These are phyloP conservation scores for Porites divaricata DNA, from an alignment of 92 coral and sea anemone species.

Conservation along the genomic window DNA sequence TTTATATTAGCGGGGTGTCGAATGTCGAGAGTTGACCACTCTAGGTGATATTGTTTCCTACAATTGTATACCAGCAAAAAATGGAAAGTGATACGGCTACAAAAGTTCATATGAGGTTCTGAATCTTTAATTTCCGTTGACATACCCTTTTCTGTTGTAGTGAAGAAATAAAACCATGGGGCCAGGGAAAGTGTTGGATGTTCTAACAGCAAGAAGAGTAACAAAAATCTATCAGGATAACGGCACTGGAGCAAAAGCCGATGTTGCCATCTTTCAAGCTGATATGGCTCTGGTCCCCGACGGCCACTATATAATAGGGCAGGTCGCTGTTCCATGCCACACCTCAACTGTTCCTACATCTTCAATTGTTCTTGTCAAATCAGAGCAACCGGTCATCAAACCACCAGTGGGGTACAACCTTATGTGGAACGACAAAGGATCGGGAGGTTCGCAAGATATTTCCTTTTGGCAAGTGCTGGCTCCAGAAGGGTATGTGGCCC, in stretches of 20 bases:
- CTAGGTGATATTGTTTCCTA: no score
- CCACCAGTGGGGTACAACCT: slow-evolving; percentile 23
- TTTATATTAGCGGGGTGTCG: no score
- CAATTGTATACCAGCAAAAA: no score
- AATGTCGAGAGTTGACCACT: no score
- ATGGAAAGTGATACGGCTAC: no score
- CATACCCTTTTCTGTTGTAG: no score
- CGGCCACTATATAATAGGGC: slow-evolving; percentile 32
- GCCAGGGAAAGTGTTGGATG: background rate
- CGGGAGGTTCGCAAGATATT: slow-evolving; percentile 16
- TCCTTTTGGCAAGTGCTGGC: slow-evolving; percentile 42
- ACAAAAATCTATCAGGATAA: slow-evolving; percentile 21
- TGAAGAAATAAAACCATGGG: no score
- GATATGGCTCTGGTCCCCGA: slow-evolving; percentile 19
- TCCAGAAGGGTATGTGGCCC: slow-evolving; percentile 32
- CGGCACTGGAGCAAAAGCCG: background rate
- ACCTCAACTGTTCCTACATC: background rate
- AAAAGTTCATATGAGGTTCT: no score
- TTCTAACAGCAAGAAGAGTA: slow-evolving; percentile 22
- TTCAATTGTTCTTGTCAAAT: slow-evolving; percentile 34
- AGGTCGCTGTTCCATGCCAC: slow-evolving; percentile 19
- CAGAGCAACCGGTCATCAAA: slow-evolving; percentile 4
- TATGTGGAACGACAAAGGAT: slow-evolving; percentile 25
- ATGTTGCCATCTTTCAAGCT: slow-evolving; percentile 18
- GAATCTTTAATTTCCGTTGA: no score